Conservation (phyloP, 2,113 vertebrate genomes). For the Cyanistes caeruleus region DNA sequence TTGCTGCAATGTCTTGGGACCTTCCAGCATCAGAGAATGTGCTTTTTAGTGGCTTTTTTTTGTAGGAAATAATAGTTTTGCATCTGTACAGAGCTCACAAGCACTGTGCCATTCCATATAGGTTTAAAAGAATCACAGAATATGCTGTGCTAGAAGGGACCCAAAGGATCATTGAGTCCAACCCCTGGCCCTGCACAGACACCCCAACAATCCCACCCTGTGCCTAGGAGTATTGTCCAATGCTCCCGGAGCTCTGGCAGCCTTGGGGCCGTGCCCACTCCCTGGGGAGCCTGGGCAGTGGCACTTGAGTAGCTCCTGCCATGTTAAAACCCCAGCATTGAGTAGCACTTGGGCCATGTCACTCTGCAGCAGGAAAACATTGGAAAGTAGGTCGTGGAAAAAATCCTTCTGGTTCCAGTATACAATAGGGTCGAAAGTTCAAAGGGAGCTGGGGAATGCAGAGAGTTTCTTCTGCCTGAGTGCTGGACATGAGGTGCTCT, state of each 20-base stretch:
- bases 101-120: neutral
- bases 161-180: neutral
- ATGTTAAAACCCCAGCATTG: neutral
- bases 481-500: neutral
- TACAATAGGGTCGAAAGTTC: conserved; percentile 60
- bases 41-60: neutral
- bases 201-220: neutral
- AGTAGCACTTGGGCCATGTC: neutral
- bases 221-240: neutral
- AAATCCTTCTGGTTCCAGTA: conserved; percentile 67
- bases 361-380: conserved; percentile 21
- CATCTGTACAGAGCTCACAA: neutral
- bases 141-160: neutral
- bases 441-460: conserved; percentile 17
- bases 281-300: neutral
- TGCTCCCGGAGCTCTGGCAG: neutral
- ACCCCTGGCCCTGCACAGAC: neutral
- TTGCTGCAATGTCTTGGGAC: neutral
- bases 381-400: conserved; percentile 66
- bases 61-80: neutral
- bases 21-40: neutral
- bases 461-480: conserved; percentile 32
- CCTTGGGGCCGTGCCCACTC: neutral
- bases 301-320: neutral
- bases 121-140: neutral